These are phyloP conservation scores for Hypercompe scribonia DNA, from an alignment of 2,888 invertebrate species.

Conservation along the genomic window DNA sequence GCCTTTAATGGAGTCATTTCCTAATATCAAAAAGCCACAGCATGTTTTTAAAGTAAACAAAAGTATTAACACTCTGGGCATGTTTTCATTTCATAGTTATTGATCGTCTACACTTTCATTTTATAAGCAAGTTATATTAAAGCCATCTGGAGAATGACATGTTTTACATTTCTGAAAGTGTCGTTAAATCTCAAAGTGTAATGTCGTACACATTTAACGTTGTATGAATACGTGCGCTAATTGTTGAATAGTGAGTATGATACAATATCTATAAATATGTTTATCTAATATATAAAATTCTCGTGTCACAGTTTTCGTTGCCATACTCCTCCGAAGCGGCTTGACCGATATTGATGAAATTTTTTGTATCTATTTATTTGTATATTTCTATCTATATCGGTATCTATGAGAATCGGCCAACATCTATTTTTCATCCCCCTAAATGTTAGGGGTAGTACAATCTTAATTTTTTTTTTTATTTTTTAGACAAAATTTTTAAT, in stretches of 20 bases:
- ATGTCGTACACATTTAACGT: not conserved
- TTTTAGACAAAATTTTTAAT: too few relatives aligned
- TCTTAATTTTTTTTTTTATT: too few relatives aligned
- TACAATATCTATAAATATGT: too few relatives aligned
- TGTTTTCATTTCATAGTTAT: not conserved
- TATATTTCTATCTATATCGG: too few relatives aligned
- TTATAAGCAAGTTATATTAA: not conserved
- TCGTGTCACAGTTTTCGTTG: too few relatives aligned
- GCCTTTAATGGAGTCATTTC: not conserved
- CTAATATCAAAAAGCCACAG: not conserved
- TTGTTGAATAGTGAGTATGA: not conserved
- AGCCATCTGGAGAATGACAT: not conserved
- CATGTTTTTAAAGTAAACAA: not conserved
- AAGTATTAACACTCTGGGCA: not conserved
- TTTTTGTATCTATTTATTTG: too few relatives aligned
- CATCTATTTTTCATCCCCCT: too few relatives aligned
- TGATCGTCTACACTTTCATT: not conserved
- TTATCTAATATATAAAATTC: too few relatives aligned
- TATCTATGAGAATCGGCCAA: too few relatives aligned
- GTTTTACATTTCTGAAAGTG: not conserved
- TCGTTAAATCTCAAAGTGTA: not conserved
- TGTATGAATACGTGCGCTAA: not conserved
- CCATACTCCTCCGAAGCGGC: too few relatives aligned
- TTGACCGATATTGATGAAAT: too few relatives aligned
- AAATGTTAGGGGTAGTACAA: too few relatives aligned